These are phyloP conservation scores for Drosophila nebulosa DNA, from an alignment of 1,140 invertebrate genomes.

Conservation along the genomic window DNA sequence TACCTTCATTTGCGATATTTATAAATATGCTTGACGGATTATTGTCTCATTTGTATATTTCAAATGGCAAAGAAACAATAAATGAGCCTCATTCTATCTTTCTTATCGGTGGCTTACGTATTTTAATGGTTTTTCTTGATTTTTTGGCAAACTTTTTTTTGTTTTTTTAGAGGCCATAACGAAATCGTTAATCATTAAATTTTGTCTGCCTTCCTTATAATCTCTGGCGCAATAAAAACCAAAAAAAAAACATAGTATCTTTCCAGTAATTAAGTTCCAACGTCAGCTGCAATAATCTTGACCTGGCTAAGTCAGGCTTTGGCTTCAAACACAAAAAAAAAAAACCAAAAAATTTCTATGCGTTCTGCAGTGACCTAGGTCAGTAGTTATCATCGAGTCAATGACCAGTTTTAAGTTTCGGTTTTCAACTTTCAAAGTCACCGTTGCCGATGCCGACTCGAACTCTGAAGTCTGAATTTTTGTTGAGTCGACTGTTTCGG, in stretches of 20 bases:
- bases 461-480: not conserved
- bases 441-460: conserved; percentile 1
- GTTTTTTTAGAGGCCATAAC: conserved; percentile 33
- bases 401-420: conserved; percentile 18
- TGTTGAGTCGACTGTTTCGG: not conserved
- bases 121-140: conserved; percentile 25
- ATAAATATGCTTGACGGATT: conserved; percentile 21
- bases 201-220: conserved; percentile 25
- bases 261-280: not conserved
- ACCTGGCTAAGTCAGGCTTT: conserved; percentile 25
- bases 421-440: no score
- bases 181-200: conserved; percentile 30
- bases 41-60: conserved; percentile 4
- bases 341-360: conserved; percentile 17
- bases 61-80: conserved; percentile 24
- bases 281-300: conserved; percentile 28
- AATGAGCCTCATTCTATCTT: not conserved
- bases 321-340: no score
- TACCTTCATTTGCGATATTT: conserved; percentile 10
- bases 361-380: conserved; percentile 29
- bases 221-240: not conserved
- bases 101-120: conserved; percentile 23
- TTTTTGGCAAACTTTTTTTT: conserved; percentile 51
- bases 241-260: not conserved
- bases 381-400: not conserved